Evolutionary conservation across 2,888 invertebrate species (phyloP).

Genomic region (Drosophila anomelani): DNA sequence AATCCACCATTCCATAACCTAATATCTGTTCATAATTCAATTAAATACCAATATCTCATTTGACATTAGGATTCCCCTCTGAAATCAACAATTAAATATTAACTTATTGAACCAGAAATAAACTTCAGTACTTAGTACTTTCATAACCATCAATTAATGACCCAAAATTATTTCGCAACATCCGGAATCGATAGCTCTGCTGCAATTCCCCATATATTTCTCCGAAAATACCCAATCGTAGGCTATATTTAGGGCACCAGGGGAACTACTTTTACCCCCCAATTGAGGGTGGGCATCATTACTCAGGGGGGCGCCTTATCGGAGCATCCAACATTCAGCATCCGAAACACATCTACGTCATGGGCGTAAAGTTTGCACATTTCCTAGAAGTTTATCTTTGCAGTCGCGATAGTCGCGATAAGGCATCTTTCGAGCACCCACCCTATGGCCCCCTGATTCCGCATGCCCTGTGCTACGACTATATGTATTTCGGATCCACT

Average conservation of each 20-base stretch:
- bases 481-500: conserved; percentile 44
- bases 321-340: conserved; percentile 15
- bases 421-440: conserved; percentile 41
- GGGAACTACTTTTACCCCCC: conserved; percentile 18
- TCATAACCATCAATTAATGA: background rate
- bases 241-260: conserved; percentile 2
- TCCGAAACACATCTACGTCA: conserved; percentile 58
- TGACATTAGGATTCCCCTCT: background rate
- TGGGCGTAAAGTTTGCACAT: conserved; percentile 62
- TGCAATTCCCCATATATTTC: background rate
- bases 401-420: conserved; percentile 54
- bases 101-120: background rate
- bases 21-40: background rate
- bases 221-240: background rate
- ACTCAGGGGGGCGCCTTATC: conserved; percentile 20
- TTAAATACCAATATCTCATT: background rate
- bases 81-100: background rate
- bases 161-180: background rate
- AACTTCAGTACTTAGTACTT: background rate
- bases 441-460: conserved; percentile 12
- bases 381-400: conserved; percentile 54
- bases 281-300: conserved; percentile 15
- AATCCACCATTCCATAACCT: no score
- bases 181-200: background rate
- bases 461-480: conserved; percentile 10